Evolutionary conservation across 2,113 vertebrate species (phyloP).

Genomic region (Crypturellus undulatus): DNA sequence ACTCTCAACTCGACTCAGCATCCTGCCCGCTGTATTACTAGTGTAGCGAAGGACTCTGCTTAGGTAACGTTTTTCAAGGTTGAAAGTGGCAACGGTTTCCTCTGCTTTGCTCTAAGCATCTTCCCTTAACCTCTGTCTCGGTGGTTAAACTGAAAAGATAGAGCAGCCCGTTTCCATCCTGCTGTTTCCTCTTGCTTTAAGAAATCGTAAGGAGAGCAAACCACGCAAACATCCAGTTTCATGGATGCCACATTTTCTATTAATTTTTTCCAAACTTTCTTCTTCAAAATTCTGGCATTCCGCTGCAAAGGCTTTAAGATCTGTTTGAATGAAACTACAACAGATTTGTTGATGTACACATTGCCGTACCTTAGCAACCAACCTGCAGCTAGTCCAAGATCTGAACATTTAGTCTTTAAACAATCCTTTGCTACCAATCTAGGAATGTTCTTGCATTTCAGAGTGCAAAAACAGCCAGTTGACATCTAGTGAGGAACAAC

Average conservation of each 20-base stretch:
- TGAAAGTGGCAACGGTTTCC: background rate
- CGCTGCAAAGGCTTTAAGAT: background rate
- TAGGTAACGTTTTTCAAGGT: fast-evolving
- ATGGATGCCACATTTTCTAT: background rate
- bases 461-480: background rate
- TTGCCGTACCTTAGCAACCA: slow-evolving; percentile 59
- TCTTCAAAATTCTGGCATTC: background rate
- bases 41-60: fast-evolving
- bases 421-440: background rate
- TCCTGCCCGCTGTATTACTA: fast-evolving
- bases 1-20: fast-evolving
- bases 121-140: background rate
- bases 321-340: slow-evolving; percentile 12
- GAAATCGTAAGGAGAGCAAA: background rate
- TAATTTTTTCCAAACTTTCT: background rate
- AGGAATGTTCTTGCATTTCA: background rate
- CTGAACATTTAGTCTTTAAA: background rate
- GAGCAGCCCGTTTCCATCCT: background rate
- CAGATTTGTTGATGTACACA: slow-evolving; percentile 60
- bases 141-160: background rate
- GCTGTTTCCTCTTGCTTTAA: background rate
- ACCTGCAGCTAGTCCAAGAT: background rate
- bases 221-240: background rate
- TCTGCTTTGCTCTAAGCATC: background rate
- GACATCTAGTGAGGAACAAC: slow-evolving; percentile 14